A percentile compares a stretch with the other conserved stretches of the same genome.
Conservation (phyloP, 37 sponge, comb jelly and placozoan species). For the Hormiphora californensis region DNA sequence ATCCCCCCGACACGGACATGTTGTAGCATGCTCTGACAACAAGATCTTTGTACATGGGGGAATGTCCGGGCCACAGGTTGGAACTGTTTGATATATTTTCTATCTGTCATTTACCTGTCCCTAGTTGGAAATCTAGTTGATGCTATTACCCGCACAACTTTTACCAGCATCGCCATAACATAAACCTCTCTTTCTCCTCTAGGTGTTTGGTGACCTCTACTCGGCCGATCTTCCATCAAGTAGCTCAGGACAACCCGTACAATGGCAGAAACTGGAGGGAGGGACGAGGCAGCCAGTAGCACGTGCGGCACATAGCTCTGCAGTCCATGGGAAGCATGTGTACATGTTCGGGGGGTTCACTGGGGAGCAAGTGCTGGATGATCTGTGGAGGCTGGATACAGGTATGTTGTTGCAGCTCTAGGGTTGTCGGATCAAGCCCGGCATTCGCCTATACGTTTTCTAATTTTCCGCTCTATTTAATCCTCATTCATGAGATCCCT, state of each 20-base stretch:
- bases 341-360: constrained; percentile 68
- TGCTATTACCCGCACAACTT: no score
- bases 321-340: constrained; percentile 26
- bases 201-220: constrained; percentile 30
- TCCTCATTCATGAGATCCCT: no score
- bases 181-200: background rate
- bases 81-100: no score
- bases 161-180: no score
- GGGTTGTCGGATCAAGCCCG: no score
- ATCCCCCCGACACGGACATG: constrained; percentile 66
- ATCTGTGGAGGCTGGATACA: constrained; percentile 61
- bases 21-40: constrained; percentile 54
- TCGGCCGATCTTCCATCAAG: background rate
- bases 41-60: constrained; percentile 68
- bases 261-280: constrained; percentile 52
- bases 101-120: no score
- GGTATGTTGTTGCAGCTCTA: constrained; percentile 49
- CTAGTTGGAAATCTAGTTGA: no score
- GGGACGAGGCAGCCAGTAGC: constrained; percentile 54
- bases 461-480: no score
- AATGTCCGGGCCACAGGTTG: constrained; percentile 56
- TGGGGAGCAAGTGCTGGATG: constrained; percentile 45
- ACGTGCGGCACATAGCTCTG: constrained; percentile 68
- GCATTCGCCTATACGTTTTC: no score
- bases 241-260: background rate